Base-by-base conservation (phyloP, 2,888 invertebrate species). In the Brachylomia viminalis region DNA sequence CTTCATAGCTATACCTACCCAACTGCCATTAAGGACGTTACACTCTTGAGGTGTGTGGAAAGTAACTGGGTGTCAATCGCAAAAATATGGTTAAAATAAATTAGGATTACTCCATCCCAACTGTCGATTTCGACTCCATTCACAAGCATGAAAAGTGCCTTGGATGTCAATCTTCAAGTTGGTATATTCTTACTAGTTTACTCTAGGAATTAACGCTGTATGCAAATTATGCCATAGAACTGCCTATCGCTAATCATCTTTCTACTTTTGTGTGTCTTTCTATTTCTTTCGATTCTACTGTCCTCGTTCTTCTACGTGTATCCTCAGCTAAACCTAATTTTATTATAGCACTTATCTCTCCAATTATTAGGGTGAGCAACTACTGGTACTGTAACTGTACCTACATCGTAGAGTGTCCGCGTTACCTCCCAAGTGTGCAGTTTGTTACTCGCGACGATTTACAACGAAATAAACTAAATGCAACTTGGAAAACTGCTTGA, bases 401-500 rank as follows among this genome's bases (percentile, higher is more conserved):
- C 20, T 45, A 62, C 62, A 74, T 30, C 27, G 33, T 27, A 4
- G 20, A 66, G 67, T 45, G 45, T 23, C 33, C 45, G 52, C 7
- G 27, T 54, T 47, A 76, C 61, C 54, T 38, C 52, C 61, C 61
- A 65, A 59, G 77, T 52, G 52, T 76, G 61, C 42, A 52, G 27
- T 59, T 66, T 23, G 59, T 54, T 61, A 45, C 23, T 67, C 33
- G 45, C 61, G 30, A 20, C 33, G 33, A 66, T 66, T 52, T 67
- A 49, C 13, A 71, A 7, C 3, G 38, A 27, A 38, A 70, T 59
- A 38, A 69, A 58, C 47, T 68, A 56, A 15, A 72, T 45, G 72
- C 15, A 49, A 20, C n/a, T 68, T 15, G 45, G 33, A 27, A n/a
- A 72, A 68, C 45, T 68, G 15, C 13, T 42, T 56, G 13, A 45